Base-by-base conservation (phyloP, 2,888 invertebrate species). In the Pterostichus niger region DNA sequence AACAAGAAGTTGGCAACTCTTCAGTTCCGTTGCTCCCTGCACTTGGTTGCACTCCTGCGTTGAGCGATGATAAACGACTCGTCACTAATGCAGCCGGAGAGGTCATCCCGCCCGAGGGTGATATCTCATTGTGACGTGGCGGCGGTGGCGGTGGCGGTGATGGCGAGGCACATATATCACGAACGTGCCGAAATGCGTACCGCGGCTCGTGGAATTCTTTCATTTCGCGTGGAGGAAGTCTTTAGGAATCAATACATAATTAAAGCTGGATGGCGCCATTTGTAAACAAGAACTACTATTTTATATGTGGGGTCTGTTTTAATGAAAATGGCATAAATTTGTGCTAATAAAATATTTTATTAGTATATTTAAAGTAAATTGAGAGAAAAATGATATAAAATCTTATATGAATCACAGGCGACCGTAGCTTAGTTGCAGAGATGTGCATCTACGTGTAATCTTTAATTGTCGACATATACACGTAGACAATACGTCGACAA, bases 131-230 rank as follows among this genome's bases (percentile, higher is more conserved):
- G 82, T 82, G 75, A 82, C 75, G 59, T 44, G 17, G 76, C 13
- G 49, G 52, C 13, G 59, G 9, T 13, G 35, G 52, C 24, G 24
- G 9, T 13, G 35, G 52, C 24, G 24, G n/a, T n/a, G n/a, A 3
- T 13, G 33, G 52, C 24, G 24, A 49, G 15, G 81, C 73, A 61
- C 71, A 82, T 82, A 82, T 82, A 82, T 82, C 73, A 75, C 46
- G 82, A 61, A 82, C 82, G 82, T 82, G 82, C 82, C 75, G 82
- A 82, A 82, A 82, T 82, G 82, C 82, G 52, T 17, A 56, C 54
- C 61, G 10, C 68, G 64, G 52, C 31, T 3, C n/a, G 54, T 15
- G 75, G 82, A 82, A 82, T 82, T 82, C 82, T 82, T 82, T 75
- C 59, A 80, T 80, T 80, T 80, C 24, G 35, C 31, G 31, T 44